Evolutionary conservation across 2,797 vertebrate species (phyloP).

Genomic region (Menidia menidia): DNA sequence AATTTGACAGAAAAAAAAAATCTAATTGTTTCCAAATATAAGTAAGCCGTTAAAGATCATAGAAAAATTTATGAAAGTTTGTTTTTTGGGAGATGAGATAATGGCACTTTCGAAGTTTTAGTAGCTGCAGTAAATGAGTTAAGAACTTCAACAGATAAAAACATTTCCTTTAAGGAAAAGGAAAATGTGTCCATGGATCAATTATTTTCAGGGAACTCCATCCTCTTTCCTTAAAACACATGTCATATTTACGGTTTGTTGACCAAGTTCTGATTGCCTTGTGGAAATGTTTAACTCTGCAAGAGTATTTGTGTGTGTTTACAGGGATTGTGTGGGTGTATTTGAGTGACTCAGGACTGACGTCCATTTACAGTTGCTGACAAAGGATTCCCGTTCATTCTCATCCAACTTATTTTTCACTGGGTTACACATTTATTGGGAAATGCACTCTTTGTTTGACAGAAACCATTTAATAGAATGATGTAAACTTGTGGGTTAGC

Average conservation of each 20-base stretch:
- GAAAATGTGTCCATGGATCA: constrained; percentile 11
- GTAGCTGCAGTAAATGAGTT: constrained; percentile 10
- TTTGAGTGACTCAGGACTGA: not conserved
- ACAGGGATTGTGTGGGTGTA: not conserved
- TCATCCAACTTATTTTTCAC: constrained; percentile 43
- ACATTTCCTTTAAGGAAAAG: constrained; percentile 5
- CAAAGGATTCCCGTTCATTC: constrained; percentile 1
- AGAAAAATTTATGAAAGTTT: no score
- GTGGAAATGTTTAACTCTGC: not conserved
- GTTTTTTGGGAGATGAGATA: constrained; percentile 1
- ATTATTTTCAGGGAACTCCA: not conserved
- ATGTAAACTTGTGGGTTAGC: constrained; percentile 13
- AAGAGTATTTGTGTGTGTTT: not conserved
- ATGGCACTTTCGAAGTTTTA: not conserved
- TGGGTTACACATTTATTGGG: not conserved
- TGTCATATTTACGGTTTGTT: not conserved
- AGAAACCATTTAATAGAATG: not conserved
- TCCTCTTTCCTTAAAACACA: not conserved
- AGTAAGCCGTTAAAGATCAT: no score
- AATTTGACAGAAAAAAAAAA: no score
- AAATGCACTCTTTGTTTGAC: not conserved
- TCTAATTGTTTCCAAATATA: no score
- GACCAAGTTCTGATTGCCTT: not conserved
- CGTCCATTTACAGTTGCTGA: not conserved
- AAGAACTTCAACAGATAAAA: constrained; percentile 14